Conservation (phyloP, 2,888 invertebrate species). For the Lasioglossum oenotherae region DNA sequence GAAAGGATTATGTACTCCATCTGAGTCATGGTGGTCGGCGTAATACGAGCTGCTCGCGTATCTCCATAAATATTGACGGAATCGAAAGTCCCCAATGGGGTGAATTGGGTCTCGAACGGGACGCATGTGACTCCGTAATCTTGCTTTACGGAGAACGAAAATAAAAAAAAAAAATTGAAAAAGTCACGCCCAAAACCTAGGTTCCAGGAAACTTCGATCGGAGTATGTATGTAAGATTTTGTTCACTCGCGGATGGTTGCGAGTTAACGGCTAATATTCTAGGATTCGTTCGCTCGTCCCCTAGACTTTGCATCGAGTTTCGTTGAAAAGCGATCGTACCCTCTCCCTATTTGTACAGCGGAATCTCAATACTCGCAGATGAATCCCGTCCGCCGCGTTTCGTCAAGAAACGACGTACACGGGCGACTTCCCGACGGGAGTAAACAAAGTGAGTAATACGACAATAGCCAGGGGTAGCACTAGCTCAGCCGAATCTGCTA, state of each 20-base stretch:
- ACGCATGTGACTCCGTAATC: not conserved
- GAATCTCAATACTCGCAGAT: conserved; percentile 5
- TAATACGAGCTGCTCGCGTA: conserved; percentile 22
- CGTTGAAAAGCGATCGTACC: conserved; percentile 10
- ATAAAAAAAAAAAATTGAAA: not conserved
- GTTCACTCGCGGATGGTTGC: not conserved
- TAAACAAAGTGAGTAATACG: conserved; percentile 5
- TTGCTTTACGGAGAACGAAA: not conserved
- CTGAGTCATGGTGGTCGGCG: conserved; percentile 6
- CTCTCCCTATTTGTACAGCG: not conserved
- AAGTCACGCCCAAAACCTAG: not conserved
- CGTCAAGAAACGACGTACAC: conserved; percentile 2
- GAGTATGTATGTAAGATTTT: not conserved
- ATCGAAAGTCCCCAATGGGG: conserved; percentile 21
- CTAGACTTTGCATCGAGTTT: not conserved
- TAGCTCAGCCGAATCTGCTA: not conserved
- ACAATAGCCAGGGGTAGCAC: not conserved
- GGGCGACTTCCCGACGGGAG: conserved; percentile 11
- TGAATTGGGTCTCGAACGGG: not conserved
- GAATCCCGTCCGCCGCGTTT: conserved; percentile 1
- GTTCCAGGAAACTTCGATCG: not conserved
- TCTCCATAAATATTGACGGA: conserved; percentile 46
- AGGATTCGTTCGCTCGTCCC: not conserved
- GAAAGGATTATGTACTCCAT: not conserved
- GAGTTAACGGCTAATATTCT: not conserved